Base-by-base conservation (phyloP, 2,888 invertebrate species). In the Xestobium rufovillosum region DNA sequence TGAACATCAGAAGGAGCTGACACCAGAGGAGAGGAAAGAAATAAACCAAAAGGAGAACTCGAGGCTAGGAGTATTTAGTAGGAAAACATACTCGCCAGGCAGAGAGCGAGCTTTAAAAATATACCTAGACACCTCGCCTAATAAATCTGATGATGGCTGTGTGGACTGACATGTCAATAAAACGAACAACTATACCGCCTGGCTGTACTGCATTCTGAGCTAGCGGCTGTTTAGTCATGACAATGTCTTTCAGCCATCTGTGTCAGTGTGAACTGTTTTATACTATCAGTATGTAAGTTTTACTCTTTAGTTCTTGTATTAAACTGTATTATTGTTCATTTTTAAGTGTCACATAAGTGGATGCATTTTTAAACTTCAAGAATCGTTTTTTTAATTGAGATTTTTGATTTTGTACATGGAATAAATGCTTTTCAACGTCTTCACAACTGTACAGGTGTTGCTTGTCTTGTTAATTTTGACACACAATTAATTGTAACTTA, bases 41-140 rank as follows among this genome's bases (percentile, higher is more conserved):
- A 61, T 82, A 28, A 66, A 66, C 48, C 68, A 68, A 43, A 75
- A 69, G 56, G 79, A 81, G 56, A 76, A 72, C 57, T 59, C 63
- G 26, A 65, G 71, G 16, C 54, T 73, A 41, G 70, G 72, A 45
- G 67, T 67, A 43, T 51, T 66, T 38, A 51, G 49, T 31, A 57
- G 67, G 35, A 64, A 66, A 39, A 59, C 61, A 14, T 73, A 71
- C 52, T 77, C 77, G 38, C 77, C 77, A 25, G 70, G 82, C 31
- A 75, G 76, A 52, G 84, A 84, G 60, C 70, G 73, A 51, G 80
- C 79, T 16, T 66, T 84, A 33, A 83, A 81, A 67, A 85, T 85
- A 50, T 79, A 82, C 61, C 65, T 80, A 49, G 80, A 81, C 52
- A 63, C 68, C 40, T 61, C 65, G 45, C 64, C 66, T 31, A 57